Conservation (phyloP, 2,888 invertebrate genomes). For the Torymus tubicola region DNA sequence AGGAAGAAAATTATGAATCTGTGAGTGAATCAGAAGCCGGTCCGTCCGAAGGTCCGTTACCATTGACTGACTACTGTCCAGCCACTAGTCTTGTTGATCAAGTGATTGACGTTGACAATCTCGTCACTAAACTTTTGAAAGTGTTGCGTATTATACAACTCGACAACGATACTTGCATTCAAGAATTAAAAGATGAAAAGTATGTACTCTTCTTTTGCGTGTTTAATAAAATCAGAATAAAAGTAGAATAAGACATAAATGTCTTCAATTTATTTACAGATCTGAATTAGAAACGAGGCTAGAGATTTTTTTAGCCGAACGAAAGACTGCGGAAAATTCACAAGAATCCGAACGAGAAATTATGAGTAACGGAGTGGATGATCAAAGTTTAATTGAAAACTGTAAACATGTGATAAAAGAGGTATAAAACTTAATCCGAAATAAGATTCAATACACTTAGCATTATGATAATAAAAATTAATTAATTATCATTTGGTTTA, state of each 20-base stretch:
- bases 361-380: conserved; percentile 65
- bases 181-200: conserved; percentile 82
- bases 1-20: conserved; percentile 72
- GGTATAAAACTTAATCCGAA: conserved; percentile 45
- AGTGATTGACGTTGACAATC: conserved; percentile 86
- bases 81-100: conserved; percentile 83
- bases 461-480: neutral
- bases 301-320: conserved; percentile 66
- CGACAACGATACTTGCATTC: conserved; percentile 83
- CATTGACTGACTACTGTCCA: conserved; percentile 78
- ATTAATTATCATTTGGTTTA: conserved; percentile 3
- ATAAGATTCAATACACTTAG: neutral
- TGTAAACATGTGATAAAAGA: conserved; percentile 68
- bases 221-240: conserved; percentile 15
- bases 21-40: conserved; percentile 77
- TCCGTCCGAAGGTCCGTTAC: conserved; percentile 73
- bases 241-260: conserved; percentile 5
- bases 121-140: conserved; percentile 85
- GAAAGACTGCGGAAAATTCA: conserved; percentile 64
- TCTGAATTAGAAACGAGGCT: conserved; percentile 71
- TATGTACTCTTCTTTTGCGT: conserved; percentile 68
- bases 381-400: conserved; percentile 68
- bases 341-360: conserved; percentile 65
- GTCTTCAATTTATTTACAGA: conserved; percentile 60
- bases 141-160: conserved; percentile 85